Evolutionary conservation across 1,140 invertebrate species (phyloP).

Genomic region (Teleopsis dalmanni): DNA sequence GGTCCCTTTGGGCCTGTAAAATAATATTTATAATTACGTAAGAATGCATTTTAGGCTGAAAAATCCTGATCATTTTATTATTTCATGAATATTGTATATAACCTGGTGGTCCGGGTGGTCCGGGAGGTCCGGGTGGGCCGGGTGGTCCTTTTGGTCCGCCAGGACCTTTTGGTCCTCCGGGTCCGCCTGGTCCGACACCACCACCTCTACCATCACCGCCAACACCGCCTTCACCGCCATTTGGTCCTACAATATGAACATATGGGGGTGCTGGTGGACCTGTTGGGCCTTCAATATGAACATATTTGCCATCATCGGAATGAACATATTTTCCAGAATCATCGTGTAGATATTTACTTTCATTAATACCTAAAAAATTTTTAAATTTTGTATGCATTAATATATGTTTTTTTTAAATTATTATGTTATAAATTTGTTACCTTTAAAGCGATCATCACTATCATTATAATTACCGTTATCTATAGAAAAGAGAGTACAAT

Average conservation of each 20-base stretch:
- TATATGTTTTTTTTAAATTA: too few species aligned
- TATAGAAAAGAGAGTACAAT: slow-evolving; percentile 9
- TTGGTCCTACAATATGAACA: slow-evolving; percentile 41
- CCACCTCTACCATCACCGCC: slow-evolving; percentile 29
- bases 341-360: slow-evolving; percentile 48
- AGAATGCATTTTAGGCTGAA: too few species aligned
- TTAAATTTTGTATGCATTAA: too few species aligned
- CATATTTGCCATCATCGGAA: slow-evolving; percentile 49
- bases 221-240: slow-evolving; percentile 39
- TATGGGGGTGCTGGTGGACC: slow-evolving; percentile 48
- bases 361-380: slow-evolving; percentile 20
- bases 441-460: slow-evolving; percentile 27
- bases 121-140: slow-evolving; percentile 34
- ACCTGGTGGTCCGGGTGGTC: slow-evolving; percentile 17
- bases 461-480: slow-evolving; percentile 33
- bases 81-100: too few species aligned
- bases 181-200: slow-evolving; percentile 30
- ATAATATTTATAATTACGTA: not conserved
- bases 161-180: slow-evolving; percentile 34
- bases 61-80: too few species aligned
- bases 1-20: not conserved
- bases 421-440: slow-evolving; percentile 20
- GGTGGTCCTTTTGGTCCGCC: slow-evolving; percentile 30
- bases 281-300: slow-evolving; percentile 44
- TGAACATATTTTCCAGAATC: slow-evolving; percentile 49